A percentile compares a stretch with the other conserved stretches of the same genome.
Evolutionary conservation across 2,113 vertebrate species (phyloP).

Genomic region (Embiotoca jacksoni): DNA sequence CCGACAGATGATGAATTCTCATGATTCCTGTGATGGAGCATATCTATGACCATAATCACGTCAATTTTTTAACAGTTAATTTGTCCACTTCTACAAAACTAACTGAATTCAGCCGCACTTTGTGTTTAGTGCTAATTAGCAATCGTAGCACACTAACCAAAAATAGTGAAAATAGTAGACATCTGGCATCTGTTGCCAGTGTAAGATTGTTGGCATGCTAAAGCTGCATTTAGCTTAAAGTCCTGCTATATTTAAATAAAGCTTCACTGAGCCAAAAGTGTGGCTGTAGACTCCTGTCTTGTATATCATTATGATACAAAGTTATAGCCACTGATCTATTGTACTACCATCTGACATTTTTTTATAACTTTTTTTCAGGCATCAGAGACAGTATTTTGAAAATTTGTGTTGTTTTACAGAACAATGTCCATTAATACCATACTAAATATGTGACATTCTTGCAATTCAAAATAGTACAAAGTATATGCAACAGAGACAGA

Average conservation of each 20-base stretch:
- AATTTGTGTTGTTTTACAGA: not conserved
- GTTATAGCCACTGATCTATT: not conserved
- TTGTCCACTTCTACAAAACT: not conserved
- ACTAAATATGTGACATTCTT: constrained; percentile 25
- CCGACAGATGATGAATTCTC: no score
- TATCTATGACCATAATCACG: no score
- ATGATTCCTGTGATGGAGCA: no score
- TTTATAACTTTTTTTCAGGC: not conserved
- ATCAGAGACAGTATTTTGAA: not conserved
- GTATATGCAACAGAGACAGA: constrained; percentile 32
- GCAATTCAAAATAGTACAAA: constrained; percentile 30
- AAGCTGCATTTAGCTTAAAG: not conserved
- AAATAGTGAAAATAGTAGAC: not conserved
- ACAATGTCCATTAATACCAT: constrained; percentile 4
- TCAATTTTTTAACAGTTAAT: not conserved
- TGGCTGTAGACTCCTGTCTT: not conserved
- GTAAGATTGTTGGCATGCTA: not conserved
- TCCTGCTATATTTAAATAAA: not conserved
- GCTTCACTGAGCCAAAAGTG: not conserved
- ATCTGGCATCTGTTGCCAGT: not conserved
- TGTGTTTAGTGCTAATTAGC: not conserved
- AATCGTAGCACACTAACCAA: not conserved
- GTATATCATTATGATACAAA: not conserved
- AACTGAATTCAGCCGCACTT: not conserved
- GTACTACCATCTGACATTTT: not conserved